Evolutionary conservation across 2,888 invertebrate genomes (phyloP).

Genomic region (Timema podura): DNA sequence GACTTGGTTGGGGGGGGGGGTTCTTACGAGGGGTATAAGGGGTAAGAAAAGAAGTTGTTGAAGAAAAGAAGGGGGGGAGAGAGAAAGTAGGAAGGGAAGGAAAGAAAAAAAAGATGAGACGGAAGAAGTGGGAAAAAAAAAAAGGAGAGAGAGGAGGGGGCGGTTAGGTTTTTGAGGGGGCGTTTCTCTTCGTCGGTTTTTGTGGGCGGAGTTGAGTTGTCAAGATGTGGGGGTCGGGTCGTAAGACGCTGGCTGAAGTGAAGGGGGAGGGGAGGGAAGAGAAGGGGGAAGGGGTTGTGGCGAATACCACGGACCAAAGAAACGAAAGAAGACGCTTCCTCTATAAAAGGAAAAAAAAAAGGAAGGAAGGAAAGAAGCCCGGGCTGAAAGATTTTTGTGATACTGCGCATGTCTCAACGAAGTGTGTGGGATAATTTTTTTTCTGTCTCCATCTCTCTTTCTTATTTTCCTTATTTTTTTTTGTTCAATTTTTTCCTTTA

Average conservation of each 20-base stretch:
- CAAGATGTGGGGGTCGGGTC: constrained; percentile 17
- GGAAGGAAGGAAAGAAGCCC: constrained; percentile 17
- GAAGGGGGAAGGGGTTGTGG: constrained; percentile 23
- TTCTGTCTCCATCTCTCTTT: constrained; percentile 14
- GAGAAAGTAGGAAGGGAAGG: neutral
- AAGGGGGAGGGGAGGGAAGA: constrained; percentile 23
- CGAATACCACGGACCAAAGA: constrained; percentile 28
- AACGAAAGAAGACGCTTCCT: constrained; percentile 28
- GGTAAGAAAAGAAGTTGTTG: neutral
- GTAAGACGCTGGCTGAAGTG: constrained; percentile 16
- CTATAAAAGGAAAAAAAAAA: constrained; percentile 14
- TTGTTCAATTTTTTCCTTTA: constrained; percentile 23
- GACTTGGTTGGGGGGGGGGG: too few species aligned
- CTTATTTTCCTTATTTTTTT: constrained; percentile 12
- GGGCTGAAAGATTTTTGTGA: constrained; percentile 23
- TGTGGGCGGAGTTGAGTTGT: constrained; percentile 31
- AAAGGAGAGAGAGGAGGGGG: constrained; percentile 22
- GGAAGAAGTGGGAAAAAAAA: neutral
- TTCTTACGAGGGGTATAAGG: too few species aligned
- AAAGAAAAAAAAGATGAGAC: constrained; percentile 11
- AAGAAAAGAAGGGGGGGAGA: neutral
- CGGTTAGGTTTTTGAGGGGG: constrained; percentile 30
- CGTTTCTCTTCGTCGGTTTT: constrained; percentile 29
- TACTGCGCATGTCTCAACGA: constrained; percentile 29
- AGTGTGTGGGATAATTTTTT: constrained; percentile 17